phyloP scores from a whole-genome alignment of 2,113 vertebrate species.

The Crocuta crocuta region DNA sequence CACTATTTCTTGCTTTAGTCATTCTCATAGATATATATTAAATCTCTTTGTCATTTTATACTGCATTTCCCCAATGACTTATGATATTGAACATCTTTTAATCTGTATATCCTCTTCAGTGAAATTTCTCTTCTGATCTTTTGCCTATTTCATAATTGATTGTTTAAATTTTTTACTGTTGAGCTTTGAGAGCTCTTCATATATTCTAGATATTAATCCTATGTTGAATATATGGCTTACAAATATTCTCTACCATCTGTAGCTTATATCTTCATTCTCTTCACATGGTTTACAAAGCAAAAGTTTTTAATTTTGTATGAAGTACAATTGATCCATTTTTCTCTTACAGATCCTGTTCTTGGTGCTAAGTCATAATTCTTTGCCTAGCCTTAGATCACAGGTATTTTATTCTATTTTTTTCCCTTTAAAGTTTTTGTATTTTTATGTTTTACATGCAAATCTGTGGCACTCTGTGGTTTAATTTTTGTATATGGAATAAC shows the following conservation, averaged over 20 bases:
- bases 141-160: background rate
- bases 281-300: background rate
- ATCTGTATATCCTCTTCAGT: background rate
- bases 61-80: background rate
- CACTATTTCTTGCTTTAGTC: background rate
- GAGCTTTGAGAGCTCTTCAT: background rate
- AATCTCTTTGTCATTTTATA: background rate
- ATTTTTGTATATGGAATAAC: background rate
- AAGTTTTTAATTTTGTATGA: background rate
- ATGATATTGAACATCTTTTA: background rate
- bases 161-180: background rate
- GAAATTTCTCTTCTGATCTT: background rate
- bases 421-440: background rate
- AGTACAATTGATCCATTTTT: background rate
- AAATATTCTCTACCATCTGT: background rate
- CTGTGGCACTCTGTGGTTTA: background rate
- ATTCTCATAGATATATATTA: background rate
- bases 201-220: background rate
- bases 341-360: background rate
- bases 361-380: background rate
- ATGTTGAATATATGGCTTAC: background rate
- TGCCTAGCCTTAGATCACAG: background rate
- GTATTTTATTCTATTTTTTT: background rate
- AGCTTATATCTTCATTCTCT: background rate
- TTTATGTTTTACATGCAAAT: slow-evolving; percentile 29